Evolutionary conservation across 2,113 vertebrate species (phyloP).

Genomic region (Pseudorasbora parva): DNA sequence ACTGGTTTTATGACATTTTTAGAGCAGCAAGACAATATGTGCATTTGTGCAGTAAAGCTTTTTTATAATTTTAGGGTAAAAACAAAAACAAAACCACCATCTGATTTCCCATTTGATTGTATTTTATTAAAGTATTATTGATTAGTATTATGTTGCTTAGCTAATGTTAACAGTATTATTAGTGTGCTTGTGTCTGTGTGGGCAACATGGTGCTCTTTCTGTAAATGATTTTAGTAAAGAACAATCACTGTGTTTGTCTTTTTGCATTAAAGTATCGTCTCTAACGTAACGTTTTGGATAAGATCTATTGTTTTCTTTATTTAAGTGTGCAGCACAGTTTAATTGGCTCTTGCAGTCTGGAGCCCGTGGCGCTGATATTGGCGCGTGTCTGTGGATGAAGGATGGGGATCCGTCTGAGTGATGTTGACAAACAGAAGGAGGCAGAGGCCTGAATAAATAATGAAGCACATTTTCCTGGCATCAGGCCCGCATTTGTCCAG

Average conservation of each 20-base stretch:
- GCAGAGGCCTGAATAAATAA: conserved; percentile 53
- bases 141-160: not conserved
- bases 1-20: not conserved
- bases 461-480: conserved; percentile 44
- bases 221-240: not conserved
- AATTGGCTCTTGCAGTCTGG: conserved; percentile 20
- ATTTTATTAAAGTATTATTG: not conserved
- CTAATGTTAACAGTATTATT: not conserved
- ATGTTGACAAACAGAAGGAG: conserved; percentile 48
- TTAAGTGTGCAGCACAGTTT: not conserved
- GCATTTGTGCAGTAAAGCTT: too few species aligned
- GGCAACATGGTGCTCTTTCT: not conserved
- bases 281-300: not conserved
- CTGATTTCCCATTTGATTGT: not conserved
- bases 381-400: conserved; percentile 38
- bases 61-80: too few species aligned
- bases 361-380: conserved; percentile 28
- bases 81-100: too few species aligned
- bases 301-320: not conserved
- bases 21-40: too few species aligned
- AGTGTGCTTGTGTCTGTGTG: not conserved
- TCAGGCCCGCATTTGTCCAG: not conserved
- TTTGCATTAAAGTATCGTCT: not conserved
- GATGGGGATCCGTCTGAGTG: conserved; percentile 51
- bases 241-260: not conserved